phyloP scores from a whole-genome alignment of 2,888 invertebrate genomes.

The Chalcosyrphus nemorum region DNA sequence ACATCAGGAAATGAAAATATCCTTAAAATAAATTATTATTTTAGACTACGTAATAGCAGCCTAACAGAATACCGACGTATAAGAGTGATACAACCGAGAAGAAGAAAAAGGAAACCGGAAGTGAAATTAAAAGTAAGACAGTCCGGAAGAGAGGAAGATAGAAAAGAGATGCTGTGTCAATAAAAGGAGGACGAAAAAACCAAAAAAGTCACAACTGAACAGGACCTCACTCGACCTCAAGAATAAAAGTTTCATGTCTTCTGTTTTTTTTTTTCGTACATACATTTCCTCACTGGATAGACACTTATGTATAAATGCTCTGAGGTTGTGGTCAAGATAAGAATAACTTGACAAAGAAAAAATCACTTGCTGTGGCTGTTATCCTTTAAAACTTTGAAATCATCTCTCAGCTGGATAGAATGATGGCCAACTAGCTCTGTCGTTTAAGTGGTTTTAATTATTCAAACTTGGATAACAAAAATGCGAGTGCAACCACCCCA shows the following conservation, averaged over 20 bases:
- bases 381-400: not conserved
- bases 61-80: not conserved
- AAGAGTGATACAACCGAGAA: not conserved
- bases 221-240: no score
- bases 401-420: not conserved
- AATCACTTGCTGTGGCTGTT: not conserved
- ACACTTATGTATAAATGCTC: not conserved
- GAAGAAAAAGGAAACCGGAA: constrained; percentile 9
- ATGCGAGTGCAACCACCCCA: not conserved
- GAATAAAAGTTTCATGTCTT: no score
- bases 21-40: constrained; percentile 43
- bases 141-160: not conserved
- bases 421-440: not conserved
- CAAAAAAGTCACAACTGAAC: no score
- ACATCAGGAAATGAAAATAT: constrained; percentile 59
- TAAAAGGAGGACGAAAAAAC: not conserved
- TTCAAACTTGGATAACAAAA: constrained; percentile 1
- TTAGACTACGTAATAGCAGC: not conserved
- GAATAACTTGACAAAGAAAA: not conserved
- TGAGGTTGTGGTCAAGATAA: not conserved
- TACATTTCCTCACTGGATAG: not conserved
- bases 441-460: constrained; percentile 28
- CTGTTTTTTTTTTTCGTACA: not conserved
- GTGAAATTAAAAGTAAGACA: constrained; percentile 16
- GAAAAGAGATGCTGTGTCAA: not conserved